Conservation (phyloP, 92 coral and sea anemone genomes). For the Heliopora coerulea region DNA sequence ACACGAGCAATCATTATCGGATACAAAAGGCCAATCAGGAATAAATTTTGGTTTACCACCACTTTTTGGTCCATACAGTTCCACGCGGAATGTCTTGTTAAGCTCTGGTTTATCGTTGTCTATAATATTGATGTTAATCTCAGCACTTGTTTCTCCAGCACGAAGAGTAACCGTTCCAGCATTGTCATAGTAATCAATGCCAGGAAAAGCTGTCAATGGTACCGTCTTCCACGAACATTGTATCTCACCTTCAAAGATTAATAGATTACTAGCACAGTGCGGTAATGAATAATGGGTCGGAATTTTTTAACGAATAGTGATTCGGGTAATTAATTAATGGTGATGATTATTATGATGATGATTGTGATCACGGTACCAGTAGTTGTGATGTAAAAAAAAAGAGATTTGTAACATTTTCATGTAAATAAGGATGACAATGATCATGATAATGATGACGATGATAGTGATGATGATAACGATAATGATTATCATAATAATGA, state of each 20-base stretch:
- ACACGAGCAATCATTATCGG: too few species aligned
- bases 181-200: constrained; percentile 54
- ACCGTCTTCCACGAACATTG: constrained; percentile 70
- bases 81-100: constrained; percentile 73
- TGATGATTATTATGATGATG: neutral
- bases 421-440: neutral
- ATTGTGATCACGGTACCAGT: neutral
- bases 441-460: neutral
- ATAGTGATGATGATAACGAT: neutral
- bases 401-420: too few species aligned
- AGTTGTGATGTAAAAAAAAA: too few species aligned
- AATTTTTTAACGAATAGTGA: too few species aligned
- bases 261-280: neutral
- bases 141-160: constrained; percentile 52
- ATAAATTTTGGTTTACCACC: constrained; percentile 81
- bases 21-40: too few species aligned
- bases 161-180: constrained; percentile 65
- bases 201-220: constrained; percentile 60
- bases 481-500: neutral
- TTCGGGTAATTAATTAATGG: neutral
- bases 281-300: too few species aligned
- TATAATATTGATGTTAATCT: constrained; percentile 50
- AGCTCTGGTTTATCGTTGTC: constrained; percentile 77
- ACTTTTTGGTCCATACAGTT: constrained; percentile 58
- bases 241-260: constrained; percentile 57